A percentile compares a stretch with the other conserved stretches of the same genome.
phyloP scores from a whole-genome alignment of 92 coral and sea anemone species.

The Palythoa heliodiscus region DNA sequence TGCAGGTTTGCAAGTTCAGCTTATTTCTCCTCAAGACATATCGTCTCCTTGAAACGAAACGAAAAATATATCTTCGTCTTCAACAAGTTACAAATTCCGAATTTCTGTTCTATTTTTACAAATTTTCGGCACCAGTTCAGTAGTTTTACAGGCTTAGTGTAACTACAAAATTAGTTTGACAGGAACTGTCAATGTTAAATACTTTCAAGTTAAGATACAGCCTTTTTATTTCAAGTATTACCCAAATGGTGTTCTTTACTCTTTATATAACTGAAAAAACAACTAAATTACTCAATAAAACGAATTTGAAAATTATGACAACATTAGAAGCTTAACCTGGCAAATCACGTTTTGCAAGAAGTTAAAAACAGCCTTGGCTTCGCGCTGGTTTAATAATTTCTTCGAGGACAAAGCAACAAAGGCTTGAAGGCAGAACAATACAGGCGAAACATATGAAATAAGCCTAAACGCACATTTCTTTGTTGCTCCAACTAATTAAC shows the following conservation, averaged over 20 bases:
- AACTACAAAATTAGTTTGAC: not conserved
- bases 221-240: not conserved
- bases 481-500: constrained; percentile 63
- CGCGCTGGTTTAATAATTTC: not conserved
- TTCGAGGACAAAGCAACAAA: constrained; percentile 3
- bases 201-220: constrained; percentile 8
- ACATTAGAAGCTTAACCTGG: not conserved
- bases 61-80: not conserved
- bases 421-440: constrained; percentile 5
- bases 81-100: not conserved
- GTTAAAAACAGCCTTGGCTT: not conserved
- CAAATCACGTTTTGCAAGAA: constrained; percentile 22
- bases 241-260: not conserved
- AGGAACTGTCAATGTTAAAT: constrained; percentile 15
- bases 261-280: not conserved
- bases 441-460: constrained; percentile 8
- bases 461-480: constrained; percentile 24
- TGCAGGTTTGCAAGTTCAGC: not conserved
- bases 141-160: not conserved
- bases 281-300: constrained; percentile 10
- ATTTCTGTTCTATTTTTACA: not conserved
- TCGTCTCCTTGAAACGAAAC: not conserved
- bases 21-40: not conserved
- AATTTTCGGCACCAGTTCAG: not conserved
- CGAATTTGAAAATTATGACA: not conserved